Conservation (phyloP, 2,797 vertebrate genomes). For the Macrochelys suwanniensis region DNA sequence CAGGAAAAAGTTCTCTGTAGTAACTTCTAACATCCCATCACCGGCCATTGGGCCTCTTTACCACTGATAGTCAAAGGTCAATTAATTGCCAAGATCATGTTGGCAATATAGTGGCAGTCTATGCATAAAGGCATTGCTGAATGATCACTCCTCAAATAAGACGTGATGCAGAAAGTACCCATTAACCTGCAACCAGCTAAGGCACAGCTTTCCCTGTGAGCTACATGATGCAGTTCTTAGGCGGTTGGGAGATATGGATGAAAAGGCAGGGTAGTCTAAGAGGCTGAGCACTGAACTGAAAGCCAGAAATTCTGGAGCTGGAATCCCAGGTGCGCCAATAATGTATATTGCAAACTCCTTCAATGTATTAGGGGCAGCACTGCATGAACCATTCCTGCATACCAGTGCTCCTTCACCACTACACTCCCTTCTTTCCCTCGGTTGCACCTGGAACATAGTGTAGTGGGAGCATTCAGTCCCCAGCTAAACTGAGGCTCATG, state of each 20-base stretch:
- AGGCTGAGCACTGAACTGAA: neutral
- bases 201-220: neutral
- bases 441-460: neutral
- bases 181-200: neutral
- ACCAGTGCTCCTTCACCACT: neutral
- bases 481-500: neutral
- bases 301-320: neutral
- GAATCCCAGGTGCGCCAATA: neutral
- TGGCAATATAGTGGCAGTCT: neutral
- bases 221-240: neutral
- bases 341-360: neutral
- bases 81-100: too few species aligned
- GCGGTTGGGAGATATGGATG: neutral
- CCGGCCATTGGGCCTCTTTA: too few species aligned
- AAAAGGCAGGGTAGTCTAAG: neutral
- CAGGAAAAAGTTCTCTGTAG: too few species aligned
- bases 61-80: too few species aligned
- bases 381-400: neutral
- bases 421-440: neutral
- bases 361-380: neutral
- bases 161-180: neutral
- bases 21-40: too few species aligned
- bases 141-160: fast-evolving
- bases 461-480: neutral
- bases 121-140: neutral